Percentiles rank a stretch among this genome's conserved stretches.
Conservation (phyloP, 2,888 invertebrate genomes). For the Nomada fabriciana region DNA sequence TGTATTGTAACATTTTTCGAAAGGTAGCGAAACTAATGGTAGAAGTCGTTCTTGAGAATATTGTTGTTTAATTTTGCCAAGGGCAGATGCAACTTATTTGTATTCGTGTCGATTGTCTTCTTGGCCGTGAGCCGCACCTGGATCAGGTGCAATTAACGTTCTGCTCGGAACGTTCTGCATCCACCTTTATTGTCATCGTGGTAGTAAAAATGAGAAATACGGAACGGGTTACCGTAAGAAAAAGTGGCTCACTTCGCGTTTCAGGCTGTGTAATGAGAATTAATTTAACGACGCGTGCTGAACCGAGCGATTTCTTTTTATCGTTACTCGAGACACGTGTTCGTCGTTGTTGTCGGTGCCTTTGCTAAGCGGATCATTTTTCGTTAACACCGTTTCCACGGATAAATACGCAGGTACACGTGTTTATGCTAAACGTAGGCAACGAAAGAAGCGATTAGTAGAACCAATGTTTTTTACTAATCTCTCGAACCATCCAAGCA, state of each 20-base stretch:
- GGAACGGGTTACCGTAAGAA: constrained; percentile 1
- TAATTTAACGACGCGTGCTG: constrained; percentile 29
- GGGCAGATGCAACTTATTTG: too few relatives aligned
- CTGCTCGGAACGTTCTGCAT: too few relatives aligned
- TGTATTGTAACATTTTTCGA: too few relatives aligned
- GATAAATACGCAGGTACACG: constrained; percentile 7
- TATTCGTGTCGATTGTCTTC: too few relatives aligned
- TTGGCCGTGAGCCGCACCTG: too few relatives aligned
- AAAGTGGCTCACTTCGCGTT: neutral
- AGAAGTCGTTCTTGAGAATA: too few relatives aligned
- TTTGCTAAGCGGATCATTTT: too few relatives aligned
- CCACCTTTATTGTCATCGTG: neutral
- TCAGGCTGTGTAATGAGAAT: constrained; percentile 19
- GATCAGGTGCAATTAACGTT: too few relatives aligned
- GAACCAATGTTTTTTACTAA: constrained; percentile 20
- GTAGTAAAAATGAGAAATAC: neutral
- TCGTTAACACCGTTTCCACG: neutral
- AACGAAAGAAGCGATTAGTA: constrained; percentile 20
- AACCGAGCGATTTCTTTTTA: neutral
- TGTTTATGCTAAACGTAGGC: too few relatives aligned
- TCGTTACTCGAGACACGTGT: constrained; percentile 5
- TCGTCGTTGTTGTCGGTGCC: constrained; percentile 2
- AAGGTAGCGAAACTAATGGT: too few relatives aligned
- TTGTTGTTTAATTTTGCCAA: too few relatives aligned
- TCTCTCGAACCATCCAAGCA: too few relatives aligned